Conservation (phyloP, 1,140 invertebrate species). For the Sweltsa coloradensis region DNA sequence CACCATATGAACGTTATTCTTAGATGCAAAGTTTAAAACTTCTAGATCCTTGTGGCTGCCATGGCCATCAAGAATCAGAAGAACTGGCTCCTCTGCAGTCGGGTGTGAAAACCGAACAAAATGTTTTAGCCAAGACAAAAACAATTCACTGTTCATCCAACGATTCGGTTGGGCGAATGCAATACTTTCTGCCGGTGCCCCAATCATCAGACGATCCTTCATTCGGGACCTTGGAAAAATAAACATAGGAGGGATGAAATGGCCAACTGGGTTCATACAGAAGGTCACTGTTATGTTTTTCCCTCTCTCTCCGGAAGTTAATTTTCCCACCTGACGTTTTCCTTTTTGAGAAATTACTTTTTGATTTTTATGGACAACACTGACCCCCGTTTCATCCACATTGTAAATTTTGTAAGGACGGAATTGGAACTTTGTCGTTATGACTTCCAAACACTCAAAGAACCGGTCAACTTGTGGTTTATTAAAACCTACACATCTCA, state of each 20-base stretch:
- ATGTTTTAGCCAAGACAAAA: conserved; percentile 19
- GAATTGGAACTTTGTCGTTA: conserved; percentile 22
- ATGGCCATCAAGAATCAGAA: conserved; percentile 24
- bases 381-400: conserved; percentile 29
- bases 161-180: conserved; percentile 14
- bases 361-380: conserved; percentile 23
- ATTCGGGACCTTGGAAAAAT: conserved; percentile 24
- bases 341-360: conserved; percentile 25
- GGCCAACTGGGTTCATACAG: conserved; percentile 22
- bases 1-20: conserved; percentile 26
- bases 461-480: conserved; percentile 21
- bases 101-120: conserved; percentile 1
- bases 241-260: conserved; percentile 25
- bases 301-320: conserved; percentile 31
- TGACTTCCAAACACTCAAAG: conserved; percentile 19
- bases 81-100: conserved; percentile 10
- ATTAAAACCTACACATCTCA: conserved; percentile 26
- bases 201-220: conserved; percentile 8
- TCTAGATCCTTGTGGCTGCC: conserved; percentile 23
- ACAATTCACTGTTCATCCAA: conserved; percentile 18
- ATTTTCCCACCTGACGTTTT: conserved; percentile 27
- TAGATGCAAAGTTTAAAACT: conserved; percentile 23
- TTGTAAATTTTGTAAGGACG: conserved; percentile 28
- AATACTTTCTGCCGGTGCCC: conserved; percentile 13
- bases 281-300: conserved; percentile 27